Percentiles rank a stretch among this genome's conserved stretches.
These are phyloP conservation scores for Cercocebus atys DNA, from an alignment of 2,113 vertebrate genomes.

Conservation along the genomic window DNA sequence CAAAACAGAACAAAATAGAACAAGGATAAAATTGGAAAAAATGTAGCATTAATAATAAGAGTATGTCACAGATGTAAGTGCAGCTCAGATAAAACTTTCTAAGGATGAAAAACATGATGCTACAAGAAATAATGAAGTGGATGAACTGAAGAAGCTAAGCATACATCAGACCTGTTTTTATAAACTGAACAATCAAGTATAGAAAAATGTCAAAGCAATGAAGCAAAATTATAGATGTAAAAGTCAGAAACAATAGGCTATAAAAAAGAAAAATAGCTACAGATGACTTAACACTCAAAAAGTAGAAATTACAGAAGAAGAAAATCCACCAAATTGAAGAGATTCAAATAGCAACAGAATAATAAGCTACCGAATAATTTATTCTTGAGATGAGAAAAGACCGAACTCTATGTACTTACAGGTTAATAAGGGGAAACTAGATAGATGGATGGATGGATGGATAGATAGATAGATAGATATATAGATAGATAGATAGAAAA, in stretches of 20 bases:
- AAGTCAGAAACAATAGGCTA: background rate
- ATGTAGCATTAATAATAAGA: background rate
- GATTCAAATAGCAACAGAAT: background rate
- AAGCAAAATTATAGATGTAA: background rate
- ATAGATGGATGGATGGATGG: too few relatives aligned
- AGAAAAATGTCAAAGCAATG: background rate
- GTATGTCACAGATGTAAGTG: background rate
- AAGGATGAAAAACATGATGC: background rate
- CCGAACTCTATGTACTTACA: background rate
- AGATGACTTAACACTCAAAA: background rate
- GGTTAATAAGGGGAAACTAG: background rate
- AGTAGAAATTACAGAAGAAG: background rate
- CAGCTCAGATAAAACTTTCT: background rate
- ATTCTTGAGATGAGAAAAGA: background rate
- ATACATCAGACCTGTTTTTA: background rate
- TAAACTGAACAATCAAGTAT: background rate
- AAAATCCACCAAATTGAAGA: background rate
- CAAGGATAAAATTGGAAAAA: background rate
- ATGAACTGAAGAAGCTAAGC: background rate
- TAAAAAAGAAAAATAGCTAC: background rate
- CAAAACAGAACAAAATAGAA: background rate
- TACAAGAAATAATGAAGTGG: background rate
- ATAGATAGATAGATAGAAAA: background rate
- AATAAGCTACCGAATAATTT: background rate
- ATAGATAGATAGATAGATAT: background rate